A percentile compares a stretch with the other conserved stretches of the same genome.
These are phyloP conservation scores for Agonopterix alstromeriana DNA, from an alignment of 2,888 invertebrate genomes.

Conservation along the genomic window DNA sequence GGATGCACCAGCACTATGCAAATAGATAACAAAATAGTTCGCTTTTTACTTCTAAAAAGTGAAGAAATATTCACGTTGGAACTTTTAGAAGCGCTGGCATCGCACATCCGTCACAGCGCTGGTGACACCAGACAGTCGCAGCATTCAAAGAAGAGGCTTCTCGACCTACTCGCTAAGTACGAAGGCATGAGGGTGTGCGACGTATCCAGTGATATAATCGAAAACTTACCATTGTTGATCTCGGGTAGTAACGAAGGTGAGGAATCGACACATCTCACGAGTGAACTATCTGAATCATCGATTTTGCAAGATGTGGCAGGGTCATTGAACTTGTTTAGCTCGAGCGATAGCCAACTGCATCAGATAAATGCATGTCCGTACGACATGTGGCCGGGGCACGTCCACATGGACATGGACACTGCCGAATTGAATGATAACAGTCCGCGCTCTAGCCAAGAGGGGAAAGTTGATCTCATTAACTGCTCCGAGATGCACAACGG, in stretches of 20 bases:
- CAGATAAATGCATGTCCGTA: slow-evolving; percentile 56
- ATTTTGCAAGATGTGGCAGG: slow-evolving; percentile 68
- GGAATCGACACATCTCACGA: slow-evolving; percentile 31
- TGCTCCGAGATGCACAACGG: slow-evolving; percentile 80
- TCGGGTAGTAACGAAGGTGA: slow-evolving; percentile 34
- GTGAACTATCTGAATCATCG: slow-evolving; percentile 48
- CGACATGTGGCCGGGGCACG: slow-evolving; percentile 59
- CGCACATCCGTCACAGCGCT: slow-evolving; percentile 57
- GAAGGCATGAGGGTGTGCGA: slow-evolving; percentile 61
- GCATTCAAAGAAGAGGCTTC: slow-evolving; percentile 46
- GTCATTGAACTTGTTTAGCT: slow-evolving; percentile 53
- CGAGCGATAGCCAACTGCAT: slow-evolving; percentile 56
- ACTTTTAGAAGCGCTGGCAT: slow-evolving; percentile 66
- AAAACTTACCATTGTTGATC: slow-evolving; percentile 45
- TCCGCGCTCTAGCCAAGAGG: slow-evolving; percentile 53
- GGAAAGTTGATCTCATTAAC: slow-evolving; percentile 62
- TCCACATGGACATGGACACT: slow-evolving; percentile 51
- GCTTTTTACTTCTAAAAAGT: slow-evolving; percentile 71
- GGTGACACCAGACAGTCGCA: slow-evolving; percentile 52
- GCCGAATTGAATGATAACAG: slow-evolving; percentile 43
- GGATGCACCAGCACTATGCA: slow-evolving; percentile 37
- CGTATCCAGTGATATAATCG: slow-evolving; percentile 57
- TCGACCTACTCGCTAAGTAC: slow-evolving; percentile 55
- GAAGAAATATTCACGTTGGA: slow-evolving; percentile 72
- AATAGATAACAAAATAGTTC: slow-evolving; percentile 68